phyloP scores from a whole-genome alignment of 2,113 vertebrate genomes.

The Hypocryptadius cinnamomeus region DNA sequence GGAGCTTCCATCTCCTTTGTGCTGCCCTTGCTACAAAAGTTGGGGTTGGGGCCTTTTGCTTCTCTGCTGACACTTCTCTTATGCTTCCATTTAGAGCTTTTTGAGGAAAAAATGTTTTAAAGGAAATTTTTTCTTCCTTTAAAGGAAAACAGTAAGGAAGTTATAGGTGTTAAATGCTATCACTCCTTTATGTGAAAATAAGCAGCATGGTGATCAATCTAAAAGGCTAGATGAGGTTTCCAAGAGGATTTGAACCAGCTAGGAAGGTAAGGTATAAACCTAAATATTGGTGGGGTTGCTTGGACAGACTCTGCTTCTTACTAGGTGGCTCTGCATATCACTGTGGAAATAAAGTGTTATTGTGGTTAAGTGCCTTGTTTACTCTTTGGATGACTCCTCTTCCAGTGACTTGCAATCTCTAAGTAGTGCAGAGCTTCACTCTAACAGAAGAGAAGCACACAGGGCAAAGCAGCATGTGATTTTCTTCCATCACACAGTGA shows the following conservation, averaged over 20 bases:
- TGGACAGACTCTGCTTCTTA: neutral
- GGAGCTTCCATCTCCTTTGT: neutral
- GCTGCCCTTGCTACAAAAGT: neutral
- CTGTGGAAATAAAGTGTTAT: neutral
- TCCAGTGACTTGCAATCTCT: neutral
- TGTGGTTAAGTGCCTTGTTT: neutral
- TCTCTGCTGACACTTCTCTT: neutral
- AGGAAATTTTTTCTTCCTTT: neutral
- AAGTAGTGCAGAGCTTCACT: neutral
- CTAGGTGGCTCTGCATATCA: neutral
- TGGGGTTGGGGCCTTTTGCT: neutral
- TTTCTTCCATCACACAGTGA: neutral
- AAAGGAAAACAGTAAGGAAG: neutral
- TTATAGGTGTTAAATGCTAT: neutral
- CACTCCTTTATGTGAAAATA: neutral
- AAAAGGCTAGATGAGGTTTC: neutral
- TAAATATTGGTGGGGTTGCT: neutral
- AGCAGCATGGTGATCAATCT: neutral
- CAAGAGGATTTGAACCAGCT: neutral
- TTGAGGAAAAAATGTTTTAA: neutral
- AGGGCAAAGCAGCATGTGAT: neutral
- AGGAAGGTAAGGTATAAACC: neutral
- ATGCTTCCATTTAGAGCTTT: neutral
- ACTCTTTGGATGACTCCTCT: neutral
- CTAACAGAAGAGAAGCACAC: neutral